Evolutionary conservation across 2,113 vertebrate species (phyloP), one percentile per base, ranked within the genome.

Genomic region (Silurus glanis): DNA sequence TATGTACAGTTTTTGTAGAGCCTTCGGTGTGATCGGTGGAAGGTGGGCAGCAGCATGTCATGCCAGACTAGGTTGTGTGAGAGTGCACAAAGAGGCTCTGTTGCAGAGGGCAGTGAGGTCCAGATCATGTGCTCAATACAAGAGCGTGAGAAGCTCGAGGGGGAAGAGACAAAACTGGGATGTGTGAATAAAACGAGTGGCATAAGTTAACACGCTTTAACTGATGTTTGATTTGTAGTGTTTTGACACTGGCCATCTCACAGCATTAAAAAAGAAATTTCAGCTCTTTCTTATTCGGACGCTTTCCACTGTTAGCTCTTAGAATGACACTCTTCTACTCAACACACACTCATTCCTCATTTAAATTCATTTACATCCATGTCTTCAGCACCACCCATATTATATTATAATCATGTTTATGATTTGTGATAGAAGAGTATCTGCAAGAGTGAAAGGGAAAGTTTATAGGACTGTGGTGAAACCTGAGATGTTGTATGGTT

Each of bases 51-150:
- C 61, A 64, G 69, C 66, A 19, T 61, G 69, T 80, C 79, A 62
- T 71, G 59, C 45, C 72, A 88, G 37, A 49, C 64, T 78, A 72
- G 21, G 25, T 59, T 79, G 72, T 84, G 81, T 71, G 81, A 78
- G 76, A 69, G 56, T 28, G 51, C 56, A 91, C 83, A 90, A 89
- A 89, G 89, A 83, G 56, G 45, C 80, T 81, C 85, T 90, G 88
- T 91, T 85, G 62, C 61, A 25, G 62, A 75, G 82, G 71, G 59
- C 74, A 25, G 56, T 66, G 49, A 87, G 87, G 87, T 89, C 86
- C 83, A 59, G 80, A 82, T 87, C 88, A 89, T 86, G 90, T 88
- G 89, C 53, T 88, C 59, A 10, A 53, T 66, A 25, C 21, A 45
- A 51, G 47, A 10, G 66, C 82, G 83, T 72, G 71, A 21, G 53